A percentile compares a stretch with the other conserved stretches of the same genome.
These are phyloP conservation scores for Muscicapa striata DNA, from an alignment of 2,797 vertebrate species.

Conservation along the genomic window DNA sequence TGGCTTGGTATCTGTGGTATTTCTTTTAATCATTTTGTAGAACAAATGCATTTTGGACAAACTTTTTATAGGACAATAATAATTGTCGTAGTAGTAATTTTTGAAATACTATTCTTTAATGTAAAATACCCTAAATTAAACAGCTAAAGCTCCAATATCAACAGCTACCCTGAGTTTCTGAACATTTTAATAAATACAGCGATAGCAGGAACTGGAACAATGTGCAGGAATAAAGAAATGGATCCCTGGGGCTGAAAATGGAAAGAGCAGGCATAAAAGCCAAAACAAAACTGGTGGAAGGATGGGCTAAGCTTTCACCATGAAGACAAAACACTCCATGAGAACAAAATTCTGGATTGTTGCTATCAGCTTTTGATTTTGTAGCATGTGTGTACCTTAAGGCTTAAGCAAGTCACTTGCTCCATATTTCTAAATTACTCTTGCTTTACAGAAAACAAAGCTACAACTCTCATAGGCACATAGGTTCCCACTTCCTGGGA, in stretches of 20 bases:
- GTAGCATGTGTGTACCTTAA: rapidly evolving
- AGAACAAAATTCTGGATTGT: background rate
- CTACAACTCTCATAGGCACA: background rate
- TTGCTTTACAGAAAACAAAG: background rate
- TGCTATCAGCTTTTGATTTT: background rate
- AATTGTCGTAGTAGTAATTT: background rate
- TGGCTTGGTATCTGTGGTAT: background rate
- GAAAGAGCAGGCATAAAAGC: background rate
- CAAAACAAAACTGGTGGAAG: rapidly evolving
- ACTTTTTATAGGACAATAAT: background rate
- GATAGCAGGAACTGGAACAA: background rate
- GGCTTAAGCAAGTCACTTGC: background rate
- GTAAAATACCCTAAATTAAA: background rate
- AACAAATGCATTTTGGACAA: background rate
- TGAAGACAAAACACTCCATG: background rate
- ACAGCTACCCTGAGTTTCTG: background rate
- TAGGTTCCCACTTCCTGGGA: background rate
- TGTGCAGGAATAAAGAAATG: background rate
- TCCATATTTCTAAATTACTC: background rate
- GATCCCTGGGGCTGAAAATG: background rate
- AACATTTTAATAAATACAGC: background rate
- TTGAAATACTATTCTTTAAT: background rate
- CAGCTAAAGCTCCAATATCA: background rate
- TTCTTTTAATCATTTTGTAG: background rate
- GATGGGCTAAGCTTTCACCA: background rate